Evolutionary conservation across 2,113 vertebrate genomes (phyloP), one percentile per base, ranked within the genome.

Genomic region (Burhinus bistriatus): DNA sequence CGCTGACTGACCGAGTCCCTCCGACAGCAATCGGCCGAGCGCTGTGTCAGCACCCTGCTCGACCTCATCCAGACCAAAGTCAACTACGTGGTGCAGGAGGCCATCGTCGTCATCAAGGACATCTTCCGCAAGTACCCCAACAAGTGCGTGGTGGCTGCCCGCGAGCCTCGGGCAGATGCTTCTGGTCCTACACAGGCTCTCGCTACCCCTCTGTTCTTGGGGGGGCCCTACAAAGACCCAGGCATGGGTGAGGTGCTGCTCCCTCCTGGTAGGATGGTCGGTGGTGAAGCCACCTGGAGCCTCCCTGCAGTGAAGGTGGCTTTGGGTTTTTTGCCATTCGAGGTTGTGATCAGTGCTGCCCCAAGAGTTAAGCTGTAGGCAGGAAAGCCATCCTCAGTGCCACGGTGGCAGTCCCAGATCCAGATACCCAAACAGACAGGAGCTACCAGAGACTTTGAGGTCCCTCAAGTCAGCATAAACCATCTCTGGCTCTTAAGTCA

Each of bases 71-170:
- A 99, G 97, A 99, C 99, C 96, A 99, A 99, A 93, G 99, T 99
- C 95, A 99, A 99, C 98, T 99, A 99, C 5, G 99, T 99, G 96
- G 99, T 99, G 76, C 99, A 99, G 97, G 99, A 99, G 96, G 99
- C 99, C 95, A 99, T 99, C 5, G 99, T 99, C 5, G 99, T 99
- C 93, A 99, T 99, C 97, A 99, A 98, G 96, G 99, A 99, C 98
- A 99, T 99, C 97, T 99, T 99, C 97, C 99, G 99, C 97, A 99
- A 99, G 96, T 99, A 99, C 97, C 99, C 99, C 71, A 99, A 99
- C 98, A 99, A 99, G 99, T 99, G 98, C 1, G 99, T 98, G 64
- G 45, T 5, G 2, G 9, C 22, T 5, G 10, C 51, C 64, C 9
- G 15, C 11, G 3, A 54, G 44, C 6, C 34, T 2, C 0, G 55